phyloP scores from a whole-genome alignment of 2,113 vertebrate genomes.

The Seriola aureovittata region DNA sequence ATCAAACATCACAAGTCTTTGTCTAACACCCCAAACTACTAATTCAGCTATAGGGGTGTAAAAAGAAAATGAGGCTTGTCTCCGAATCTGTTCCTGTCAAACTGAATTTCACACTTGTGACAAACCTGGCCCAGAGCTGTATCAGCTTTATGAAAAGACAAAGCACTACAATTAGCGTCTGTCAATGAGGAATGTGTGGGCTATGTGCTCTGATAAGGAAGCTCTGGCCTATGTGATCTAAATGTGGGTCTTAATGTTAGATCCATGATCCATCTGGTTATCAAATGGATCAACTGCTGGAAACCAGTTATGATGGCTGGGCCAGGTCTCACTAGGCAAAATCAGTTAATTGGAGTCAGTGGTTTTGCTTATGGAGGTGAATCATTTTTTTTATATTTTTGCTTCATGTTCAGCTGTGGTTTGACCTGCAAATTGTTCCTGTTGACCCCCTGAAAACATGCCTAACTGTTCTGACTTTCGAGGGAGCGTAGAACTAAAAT shows the following conservation, averaged over 20 bases:
- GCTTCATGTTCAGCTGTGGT: too few species aligned
- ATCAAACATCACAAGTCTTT: neutral
- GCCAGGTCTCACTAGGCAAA: neutral
- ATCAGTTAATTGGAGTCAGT: neutral
- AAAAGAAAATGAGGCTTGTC: too few species aligned
- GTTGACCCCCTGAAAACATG: too few species aligned
- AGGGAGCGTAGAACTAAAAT: too few species aligned
- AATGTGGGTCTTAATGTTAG: conserved; percentile 8
- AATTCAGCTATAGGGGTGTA: too few species aligned
- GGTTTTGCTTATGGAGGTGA: too few species aligned
- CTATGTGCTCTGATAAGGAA: conserved; percentile 5
- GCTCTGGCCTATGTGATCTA: neutral
- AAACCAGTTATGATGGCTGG: neutral
- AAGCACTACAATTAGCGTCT: conserved; percentile 20
- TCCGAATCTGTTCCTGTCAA: conserved; percentile 16
- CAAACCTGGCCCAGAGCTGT: neutral
- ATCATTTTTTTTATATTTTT: too few species aligned
- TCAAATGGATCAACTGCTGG: neutral
- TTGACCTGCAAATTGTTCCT: too few species aligned
- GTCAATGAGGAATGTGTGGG: conserved; percentile 2
- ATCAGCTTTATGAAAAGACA: conserved; percentile 38
- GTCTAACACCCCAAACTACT: too few species aligned
- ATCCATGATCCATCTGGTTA: neutral
- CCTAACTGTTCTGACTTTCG: too few species aligned
- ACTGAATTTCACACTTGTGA: conserved; percentile 46